phyloP scores from a whole-genome alignment of 2,113 vertebrate genomes.

The Rissa tridactyla region DNA sequence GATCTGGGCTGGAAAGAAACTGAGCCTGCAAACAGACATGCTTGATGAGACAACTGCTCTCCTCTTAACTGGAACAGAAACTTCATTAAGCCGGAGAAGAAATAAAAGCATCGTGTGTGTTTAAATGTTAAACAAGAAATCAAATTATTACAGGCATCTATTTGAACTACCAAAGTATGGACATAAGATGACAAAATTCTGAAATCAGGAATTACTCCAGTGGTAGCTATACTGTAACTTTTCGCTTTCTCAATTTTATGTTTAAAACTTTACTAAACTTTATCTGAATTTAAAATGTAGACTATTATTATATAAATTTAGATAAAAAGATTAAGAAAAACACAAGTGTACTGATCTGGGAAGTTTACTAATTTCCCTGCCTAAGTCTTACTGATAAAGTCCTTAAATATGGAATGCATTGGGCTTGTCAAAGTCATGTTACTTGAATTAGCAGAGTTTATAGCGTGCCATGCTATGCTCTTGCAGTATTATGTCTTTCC shows the following conservation, averaged over 20 bases:
- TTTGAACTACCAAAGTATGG: not conserved
- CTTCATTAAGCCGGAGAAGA: not conserved
- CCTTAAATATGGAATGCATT: not conserved
- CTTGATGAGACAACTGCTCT: not conserved
- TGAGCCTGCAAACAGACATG: not conserved
- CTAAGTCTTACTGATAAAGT: not conserved
- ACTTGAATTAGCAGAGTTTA: not conserved
- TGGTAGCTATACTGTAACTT: accelerated
- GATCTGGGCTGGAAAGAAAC: not conserved
- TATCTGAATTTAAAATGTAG: not conserved
- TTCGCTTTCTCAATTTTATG: not conserved
- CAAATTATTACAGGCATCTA: not conserved
- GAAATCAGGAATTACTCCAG: not conserved
- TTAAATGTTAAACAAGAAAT: not conserved
- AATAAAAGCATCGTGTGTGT: not conserved
- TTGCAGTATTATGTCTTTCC: not conserved
- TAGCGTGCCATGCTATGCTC: not conserved
- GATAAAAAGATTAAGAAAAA: not conserved
- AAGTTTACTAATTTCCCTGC: not conserved
- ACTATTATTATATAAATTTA: not conserved
- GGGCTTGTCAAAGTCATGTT: not conserved
- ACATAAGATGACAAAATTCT: not conserved
- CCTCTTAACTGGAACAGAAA: not conserved
- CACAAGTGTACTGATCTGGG: not conserved
- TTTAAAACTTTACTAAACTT: not conserved